A percentile compares a stretch with the other conserved stretches of the same genome.
Evolutionary conservation across 1,140 invertebrate genomes (phyloP).

Genomic region (Lepeophtheirus salmonis): DNA sequence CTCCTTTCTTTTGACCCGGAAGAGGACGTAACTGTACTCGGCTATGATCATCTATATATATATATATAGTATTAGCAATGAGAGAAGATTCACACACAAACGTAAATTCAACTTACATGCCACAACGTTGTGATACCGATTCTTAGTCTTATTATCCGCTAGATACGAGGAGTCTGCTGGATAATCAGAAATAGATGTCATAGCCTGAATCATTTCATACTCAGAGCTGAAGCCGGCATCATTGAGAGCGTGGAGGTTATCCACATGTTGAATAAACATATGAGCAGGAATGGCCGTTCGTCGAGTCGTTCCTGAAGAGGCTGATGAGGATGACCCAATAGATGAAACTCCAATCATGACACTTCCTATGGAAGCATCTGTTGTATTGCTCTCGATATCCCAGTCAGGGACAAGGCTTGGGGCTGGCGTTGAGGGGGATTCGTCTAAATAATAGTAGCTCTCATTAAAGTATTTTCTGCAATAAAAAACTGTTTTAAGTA

Average conservation of each 20-base stretch:
- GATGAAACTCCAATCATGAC: conserved; percentile 37
- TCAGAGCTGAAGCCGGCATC: conserved; percentile 75
- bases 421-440: conserved; percentile 38
- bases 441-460: conserved; percentile 62
- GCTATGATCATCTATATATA: conserved; percentile 70
- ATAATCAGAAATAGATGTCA: background rate
- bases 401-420: conserved; percentile 32
- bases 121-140: conserved; percentile 84
- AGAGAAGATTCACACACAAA: conserved; percentile 15
- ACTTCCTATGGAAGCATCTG: conserved; percentile 35
- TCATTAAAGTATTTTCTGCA: conserved; percentile 38
- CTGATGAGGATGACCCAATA: conserved; percentile 40
- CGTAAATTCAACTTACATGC: conserved; percentile 27
- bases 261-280: conserved; percentile 40
- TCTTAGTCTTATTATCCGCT: conserved; percentile 71
- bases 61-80: conserved; percentile 7
- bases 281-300: background rate
- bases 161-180: conserved; percentile 22
- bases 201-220: conserved; percentile 60
- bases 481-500: too few species aligned
- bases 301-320: conserved; percentile 9
- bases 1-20: conserved; percentile 49
- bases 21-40: conserved; percentile 60
- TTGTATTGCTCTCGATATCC: conserved; percentile 28
- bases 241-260: conserved; percentile 59